Conservation (phyloP, 2,797 vertebrate genomes). For the Acanthurus lineatus region DNA sequence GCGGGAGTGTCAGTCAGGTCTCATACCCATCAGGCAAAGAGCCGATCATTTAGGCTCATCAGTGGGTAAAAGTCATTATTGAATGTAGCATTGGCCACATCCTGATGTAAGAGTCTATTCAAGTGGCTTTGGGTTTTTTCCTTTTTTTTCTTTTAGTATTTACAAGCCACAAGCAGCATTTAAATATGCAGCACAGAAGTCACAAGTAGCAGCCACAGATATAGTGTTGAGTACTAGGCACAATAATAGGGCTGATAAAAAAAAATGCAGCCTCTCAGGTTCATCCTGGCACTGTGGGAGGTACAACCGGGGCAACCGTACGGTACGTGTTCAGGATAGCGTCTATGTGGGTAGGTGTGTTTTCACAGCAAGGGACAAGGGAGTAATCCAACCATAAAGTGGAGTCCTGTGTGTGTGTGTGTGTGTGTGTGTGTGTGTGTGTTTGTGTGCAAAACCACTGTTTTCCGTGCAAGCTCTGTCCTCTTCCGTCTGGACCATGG, state of each 20-base stretch:
- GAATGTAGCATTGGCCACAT: slow-evolving; percentile 36
- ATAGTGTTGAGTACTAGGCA: slow-evolving; percentile 76
- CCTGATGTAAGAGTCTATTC: slow-evolving; percentile 43
- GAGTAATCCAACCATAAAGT: slow-evolving; percentile 69
- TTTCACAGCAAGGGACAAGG: slow-evolving; percentile 24
- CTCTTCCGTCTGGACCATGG: slow-evolving; percentile 14
- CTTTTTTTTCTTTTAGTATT: slow-evolving; percentile 24
- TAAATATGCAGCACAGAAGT: slow-evolving; percentile 74
- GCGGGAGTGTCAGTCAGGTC: slow-evolving; percentile 35
- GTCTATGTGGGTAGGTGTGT: slow-evolving; percentile 32
- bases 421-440: slow-evolving; percentile 15
- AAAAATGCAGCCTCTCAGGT: slow-evolving; percentile 67
- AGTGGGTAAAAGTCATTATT: slow-evolving; percentile 39
- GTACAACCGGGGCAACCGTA: slow-evolving; percentile 24
- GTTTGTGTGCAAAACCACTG: slow-evolving; percentile 15
- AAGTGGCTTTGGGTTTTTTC: slow-evolving; percentile 33
- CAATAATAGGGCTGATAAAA: slow-evolving; percentile 68
- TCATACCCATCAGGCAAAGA: slow-evolving; percentile 31
- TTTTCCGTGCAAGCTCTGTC: slow-evolving; percentile 28
- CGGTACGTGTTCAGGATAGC: slow-evolving; percentile 44
- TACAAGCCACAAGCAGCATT: slow-evolving; percentile 74
- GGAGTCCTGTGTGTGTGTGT: slow-evolving; percentile 40
- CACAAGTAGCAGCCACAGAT: slow-evolving; percentile 77
- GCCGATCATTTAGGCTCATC: slow-evolving; percentile 41
- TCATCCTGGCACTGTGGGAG: slow-evolving; percentile 72